Percentiles rank a stretch among this genome's conserved stretches.
Conservation (phyloP, 2,888 invertebrate genomes). For the Acanthoscelides obtectus region DNA sequence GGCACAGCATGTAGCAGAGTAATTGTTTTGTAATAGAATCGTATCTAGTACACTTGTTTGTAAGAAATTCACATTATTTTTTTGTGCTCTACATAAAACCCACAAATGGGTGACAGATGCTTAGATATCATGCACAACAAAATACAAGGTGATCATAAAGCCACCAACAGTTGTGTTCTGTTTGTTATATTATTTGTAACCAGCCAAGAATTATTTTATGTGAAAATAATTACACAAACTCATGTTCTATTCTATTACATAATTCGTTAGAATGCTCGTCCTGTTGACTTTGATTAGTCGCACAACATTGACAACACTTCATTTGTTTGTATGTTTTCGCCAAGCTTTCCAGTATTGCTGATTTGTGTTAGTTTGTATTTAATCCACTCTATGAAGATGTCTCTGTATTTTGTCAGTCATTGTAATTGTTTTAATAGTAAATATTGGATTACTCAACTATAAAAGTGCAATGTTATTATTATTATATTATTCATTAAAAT, state of each 20-base stretch:
- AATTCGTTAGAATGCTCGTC: not conserved
- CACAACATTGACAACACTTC: not conserved
- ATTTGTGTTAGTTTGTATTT: not conserved
- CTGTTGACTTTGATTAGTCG: not conserved
- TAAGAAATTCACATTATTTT: no score
- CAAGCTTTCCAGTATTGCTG: not conserved
- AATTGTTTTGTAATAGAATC: no score
- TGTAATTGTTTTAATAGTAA: not conserved
- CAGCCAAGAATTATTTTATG: not conserved
- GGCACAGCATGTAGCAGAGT: no score
- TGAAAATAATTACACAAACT: not conserved
- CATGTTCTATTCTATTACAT: not conserved
- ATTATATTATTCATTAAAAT: no score
- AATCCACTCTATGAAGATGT: not conserved
- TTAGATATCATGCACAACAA: no score
- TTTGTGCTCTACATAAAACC: no score
- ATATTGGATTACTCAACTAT: not conserved
- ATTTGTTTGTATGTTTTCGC: not conserved
- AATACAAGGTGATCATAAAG: not conserved
- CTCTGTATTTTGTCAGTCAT: not conserved
- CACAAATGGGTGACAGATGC: no score
- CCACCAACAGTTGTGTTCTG: not conserved
- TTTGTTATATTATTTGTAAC: not conserved
- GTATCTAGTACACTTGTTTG: no score
- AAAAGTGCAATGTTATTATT: not conserved